Evolutionary conservation across 2,888 invertebrate genomes (phyloP).

Genomic region (Miltochrista miniata): DNA sequence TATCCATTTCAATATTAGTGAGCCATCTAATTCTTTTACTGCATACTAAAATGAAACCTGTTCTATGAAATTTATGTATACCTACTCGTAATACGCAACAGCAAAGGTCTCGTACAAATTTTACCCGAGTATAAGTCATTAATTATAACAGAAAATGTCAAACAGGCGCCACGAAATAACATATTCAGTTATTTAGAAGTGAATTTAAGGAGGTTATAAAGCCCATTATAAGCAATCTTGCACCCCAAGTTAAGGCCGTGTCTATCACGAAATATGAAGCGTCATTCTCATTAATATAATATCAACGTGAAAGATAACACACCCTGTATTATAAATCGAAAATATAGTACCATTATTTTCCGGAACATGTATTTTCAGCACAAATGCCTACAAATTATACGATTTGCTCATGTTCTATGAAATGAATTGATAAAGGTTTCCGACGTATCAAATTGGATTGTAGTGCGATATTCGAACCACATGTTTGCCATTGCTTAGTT

Average conservation of each 20-base stretch:
- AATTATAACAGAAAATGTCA: constrained; percentile 3
- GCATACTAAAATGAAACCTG: too few species aligned
- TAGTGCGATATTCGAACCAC: background rate
- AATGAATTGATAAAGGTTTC: too few species aligned
- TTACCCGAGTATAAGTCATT: background rate
- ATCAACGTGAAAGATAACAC: constrained; percentile 33
- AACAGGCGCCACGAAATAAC: constrained; percentile 3
- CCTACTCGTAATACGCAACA: background rate
- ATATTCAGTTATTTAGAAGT: constrained; percentile 8
- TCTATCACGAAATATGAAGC: constrained; percentile 30
- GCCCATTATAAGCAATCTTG: constrained; percentile 17
- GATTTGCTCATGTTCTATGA: constrained; percentile 8
- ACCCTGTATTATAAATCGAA: constrained; percentile 16
- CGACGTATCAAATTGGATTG: background rate
- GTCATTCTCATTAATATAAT: constrained; percentile 43
- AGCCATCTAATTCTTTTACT: too few species aligned
- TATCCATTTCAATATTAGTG: too few species aligned
- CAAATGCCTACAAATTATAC: background rate
- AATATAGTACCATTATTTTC: constrained; percentile 26
- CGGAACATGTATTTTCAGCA: constrained; percentile 2
- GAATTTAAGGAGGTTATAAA: constrained; percentile 21
- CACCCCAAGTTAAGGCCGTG: constrained; percentile 16
- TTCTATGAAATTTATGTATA: too few species aligned
- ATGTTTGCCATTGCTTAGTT: too few species aligned
- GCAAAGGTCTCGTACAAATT: background rate